Evolutionary conservation across 2,797 vertebrate species (phyloP), one percentile per base, ranked within the genome.

Genomic region (Lutjanus argentimaculatus): DNA sequence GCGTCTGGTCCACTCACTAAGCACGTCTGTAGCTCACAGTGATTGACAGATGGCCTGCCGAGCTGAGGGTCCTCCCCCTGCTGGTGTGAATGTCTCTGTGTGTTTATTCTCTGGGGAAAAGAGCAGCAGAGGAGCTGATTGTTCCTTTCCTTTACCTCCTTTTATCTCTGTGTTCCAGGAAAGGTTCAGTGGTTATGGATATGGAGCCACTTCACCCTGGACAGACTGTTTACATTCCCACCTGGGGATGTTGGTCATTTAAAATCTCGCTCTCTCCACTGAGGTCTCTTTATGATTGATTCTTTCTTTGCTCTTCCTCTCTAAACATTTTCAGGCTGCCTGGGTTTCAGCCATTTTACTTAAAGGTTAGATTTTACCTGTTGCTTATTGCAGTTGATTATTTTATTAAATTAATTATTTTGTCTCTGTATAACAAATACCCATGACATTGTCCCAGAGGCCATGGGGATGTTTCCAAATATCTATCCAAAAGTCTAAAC

Each of bases 141-240:
- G 51, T 63, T 67, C 51, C 51, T 42, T 10, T 36, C 43, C 53
- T 58, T 53, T 53, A 6, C 55, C 45, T 75, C 51, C 17, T 36
- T 62, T 66, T 55, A 52, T 69, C 14, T 72, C 40, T 76, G 15
- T 71, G 2, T 14, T 58, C 59, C 51, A 57, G 71, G 59, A 72
- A 76, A 40, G 51, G 15, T 71, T 87, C 68, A 72, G 13, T 66
- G 59, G 58, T 87, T 79, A 64, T 78, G 61, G 40, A 61, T 78
- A 61, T 67, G 78, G 59, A 80, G 68, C 67, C 48, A 12, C 72
- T 84, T 83, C 56, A 16, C 36, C 21, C 43, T 42, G 19, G 22
- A 55, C 45, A 57, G 36, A 40, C 62, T 79, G 49, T 90, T 91
- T 82, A 88, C 79, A 84, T 90, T 86, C 81, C 72, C 63, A 78